phyloP scores from a whole-genome alignment of 2,797 vertebrate species.

The Fistularia tabacaria region DNA sequence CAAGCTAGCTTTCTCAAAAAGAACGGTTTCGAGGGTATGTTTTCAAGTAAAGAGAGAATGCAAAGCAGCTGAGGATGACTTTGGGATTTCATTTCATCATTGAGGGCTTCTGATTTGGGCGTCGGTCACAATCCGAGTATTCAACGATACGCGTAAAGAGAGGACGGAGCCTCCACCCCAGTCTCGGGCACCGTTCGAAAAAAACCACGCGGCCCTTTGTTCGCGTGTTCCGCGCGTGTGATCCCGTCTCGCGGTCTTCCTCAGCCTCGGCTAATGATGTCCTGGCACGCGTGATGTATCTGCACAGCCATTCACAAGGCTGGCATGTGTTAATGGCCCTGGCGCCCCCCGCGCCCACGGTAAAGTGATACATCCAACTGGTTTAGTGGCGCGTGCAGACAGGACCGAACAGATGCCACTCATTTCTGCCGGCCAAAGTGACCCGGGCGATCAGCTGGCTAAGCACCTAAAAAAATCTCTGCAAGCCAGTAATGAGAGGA shows the following conservation, averaged over 20 bases:
- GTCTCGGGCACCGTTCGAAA: too few species aligned
- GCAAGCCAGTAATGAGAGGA: slow-evolving; percentile 43
- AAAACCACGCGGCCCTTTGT: slow-evolving; percentile 18
- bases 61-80: too few species aligned
- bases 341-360: slow-evolving; percentile 35
- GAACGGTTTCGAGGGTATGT: too few species aligned
- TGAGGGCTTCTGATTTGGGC: too few species aligned
- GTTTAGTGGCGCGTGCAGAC: slow-evolving; percentile 41
- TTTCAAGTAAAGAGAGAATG: too few species aligned
- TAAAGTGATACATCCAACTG: slow-evolving; percentile 60
- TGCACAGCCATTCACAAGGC: slow-evolving; percentile 33
- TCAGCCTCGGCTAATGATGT: slow-evolving; percentile 45
- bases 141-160: too few species aligned
- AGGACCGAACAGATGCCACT: slow-evolving; percentile 60
- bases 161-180: too few species aligned
- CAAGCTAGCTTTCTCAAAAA: too few species aligned
- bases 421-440: slow-evolving; percentile 55
- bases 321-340: slow-evolving; percentile 57
- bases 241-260: slow-evolving; percentile 22
- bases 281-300: slow-evolving; percentile 36
- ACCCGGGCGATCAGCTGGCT: slow-evolving; percentile 58
- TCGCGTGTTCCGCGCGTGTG: slow-evolving; percentile 1
- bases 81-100: too few species aligned
- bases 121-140: too few species aligned
- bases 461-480: slow-evolving; percentile 48